A percentile compares a stretch with the other conserved stretches of the same genome.
Conservation (phyloP, 92 coral and sea anemone species). For the Umimayanthus chanpuru region DNA sequence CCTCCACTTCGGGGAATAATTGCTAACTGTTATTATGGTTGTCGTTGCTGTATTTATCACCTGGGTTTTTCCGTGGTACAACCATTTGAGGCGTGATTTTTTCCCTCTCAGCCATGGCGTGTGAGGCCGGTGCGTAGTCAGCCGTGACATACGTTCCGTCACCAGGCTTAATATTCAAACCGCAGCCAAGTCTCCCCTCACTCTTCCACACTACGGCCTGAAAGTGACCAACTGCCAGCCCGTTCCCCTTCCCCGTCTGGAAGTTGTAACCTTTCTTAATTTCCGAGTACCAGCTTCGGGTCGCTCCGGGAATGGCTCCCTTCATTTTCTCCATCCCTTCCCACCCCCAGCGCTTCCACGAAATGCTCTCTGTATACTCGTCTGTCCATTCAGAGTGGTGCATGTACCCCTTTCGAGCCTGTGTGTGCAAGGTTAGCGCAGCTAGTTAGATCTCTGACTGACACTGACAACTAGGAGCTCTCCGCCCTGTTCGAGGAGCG, state of each 20-base stretch:
- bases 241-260: slow-evolving; percentile 57
- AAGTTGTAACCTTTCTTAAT: slow-evolving; percentile 57
- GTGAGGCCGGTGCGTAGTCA: slow-evolving; percentile 59
- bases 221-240: slow-evolving; percentile 59
- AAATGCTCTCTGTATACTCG: slow-evolving; percentile 63
- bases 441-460: not conserved
- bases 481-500: not conserved
- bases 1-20: too few species aligned
- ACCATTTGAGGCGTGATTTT: slow-evolving; percentile 52
- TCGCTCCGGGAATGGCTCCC: slow-evolving; percentile 73
- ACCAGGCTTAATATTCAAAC: slow-evolving; percentile 48
- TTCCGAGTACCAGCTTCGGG: slow-evolving; percentile 67
- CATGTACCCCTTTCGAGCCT: slow-evolving; percentile 52
- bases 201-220: slow-evolving; percentile 69
- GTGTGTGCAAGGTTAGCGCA: not conserved
- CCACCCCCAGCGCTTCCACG: slow-evolving; percentile 73
- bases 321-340: slow-evolving; percentile 64
- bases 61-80: slow-evolving; percentile 43
- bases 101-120: slow-evolving; percentile 39
- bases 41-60: not conserved
- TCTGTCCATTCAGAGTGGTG: slow-evolving; percentile 57
- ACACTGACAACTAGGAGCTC: not conserved
- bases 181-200: slow-evolving; percentile 56
- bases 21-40: too few species aligned
- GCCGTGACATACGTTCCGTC: slow-evolving; percentile 70